These are phyloP conservation scores for Aix galericulata DNA, from an alignment of 2,113 vertebrate species.

Conservation along the genomic window DNA sequence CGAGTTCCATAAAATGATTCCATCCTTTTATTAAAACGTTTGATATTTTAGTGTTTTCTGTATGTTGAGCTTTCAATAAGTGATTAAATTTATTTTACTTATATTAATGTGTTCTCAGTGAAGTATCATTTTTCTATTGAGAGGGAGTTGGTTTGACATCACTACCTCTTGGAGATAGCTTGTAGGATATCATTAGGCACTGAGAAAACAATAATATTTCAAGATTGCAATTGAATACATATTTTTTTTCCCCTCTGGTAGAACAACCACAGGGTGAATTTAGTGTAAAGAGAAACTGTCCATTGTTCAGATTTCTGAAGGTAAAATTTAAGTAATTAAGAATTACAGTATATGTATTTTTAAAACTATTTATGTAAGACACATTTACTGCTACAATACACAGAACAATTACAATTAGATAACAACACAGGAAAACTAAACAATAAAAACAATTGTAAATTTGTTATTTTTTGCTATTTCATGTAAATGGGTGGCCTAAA, in stretches of 20 bases:
- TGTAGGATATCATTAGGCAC: not conserved
- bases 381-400: not conserved
- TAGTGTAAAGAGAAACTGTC: not conserved
- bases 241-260: not conserved
- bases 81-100: conserved; percentile 44
- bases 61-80: not conserved
- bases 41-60: conserved; percentile 14
- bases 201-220: not conserved
- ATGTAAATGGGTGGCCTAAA: not conserved
- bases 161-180: not conserved
- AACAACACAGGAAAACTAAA: not conserved
- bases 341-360: not conserved
- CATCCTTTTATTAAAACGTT: not conserved
- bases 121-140: not conserved
- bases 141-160: not conserved
- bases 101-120: not conserved
- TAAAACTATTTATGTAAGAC: not conserved
- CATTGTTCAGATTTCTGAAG: not conserved
- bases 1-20: not conserved
- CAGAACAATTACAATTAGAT: not conserved
- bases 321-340: not conserved
- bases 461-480: not conserved
- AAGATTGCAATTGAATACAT: not conserved
- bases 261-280: not conserved
- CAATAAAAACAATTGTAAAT: not conserved